These are phyloP conservation scores for Epirrhoe alternata DNA, from an alignment of 2,888 invertebrate species.

Conservation along the genomic window DNA sequence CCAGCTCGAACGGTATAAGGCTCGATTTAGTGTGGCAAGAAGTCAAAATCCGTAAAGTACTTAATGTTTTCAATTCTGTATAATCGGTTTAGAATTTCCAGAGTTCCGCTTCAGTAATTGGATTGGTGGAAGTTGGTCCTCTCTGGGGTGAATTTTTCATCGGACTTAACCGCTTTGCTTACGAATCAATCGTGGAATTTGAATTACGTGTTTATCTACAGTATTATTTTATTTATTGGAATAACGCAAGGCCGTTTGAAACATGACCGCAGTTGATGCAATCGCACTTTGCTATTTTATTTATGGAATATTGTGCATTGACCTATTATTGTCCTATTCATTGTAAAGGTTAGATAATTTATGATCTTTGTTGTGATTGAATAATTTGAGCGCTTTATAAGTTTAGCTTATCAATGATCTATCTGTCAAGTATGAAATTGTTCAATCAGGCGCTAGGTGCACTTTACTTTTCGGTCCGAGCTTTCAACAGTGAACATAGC, in stretches of 20 bases:
- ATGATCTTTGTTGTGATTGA: constrained; percentile 28
- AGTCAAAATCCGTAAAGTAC: constrained; percentile 76
- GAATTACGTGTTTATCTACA: constrained; percentile 48
- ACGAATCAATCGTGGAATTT: constrained; percentile 61
- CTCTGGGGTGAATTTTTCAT: constrained; percentile 71
- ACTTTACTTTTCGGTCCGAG: background rate
- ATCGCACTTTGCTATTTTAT: constrained; percentile 35
- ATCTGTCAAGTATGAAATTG: constrained; percentile 7
- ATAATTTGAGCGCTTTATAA: constrained; percentile 24
- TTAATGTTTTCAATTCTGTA: constrained; percentile 85
- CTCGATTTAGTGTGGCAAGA: constrained; percentile 56
- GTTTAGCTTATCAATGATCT: constrained; percentile 12
- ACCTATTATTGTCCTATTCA: constrained; percentile 38
- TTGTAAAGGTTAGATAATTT: constrained; percentile 37
- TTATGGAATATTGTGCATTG: constrained; percentile 43
- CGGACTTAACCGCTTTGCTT: constrained; percentile 64
- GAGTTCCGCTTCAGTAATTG: constrained; percentile 81
- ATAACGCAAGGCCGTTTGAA: constrained; percentile 37
- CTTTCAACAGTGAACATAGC: constrained; percentile 5
- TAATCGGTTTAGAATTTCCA: constrained; percentile 85
- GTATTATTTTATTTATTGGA: constrained; percentile 33
- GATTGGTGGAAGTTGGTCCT: constrained; percentile 75
- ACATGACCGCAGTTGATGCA: constrained; percentile 40
- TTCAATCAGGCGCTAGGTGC: background rate
- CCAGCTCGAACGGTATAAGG: constrained; percentile 60